These are phyloP conservation scores for Ispidina lecontei DNA, from an alignment of 2,797 vertebrate genomes.

Conservation along the genomic window DNA sequence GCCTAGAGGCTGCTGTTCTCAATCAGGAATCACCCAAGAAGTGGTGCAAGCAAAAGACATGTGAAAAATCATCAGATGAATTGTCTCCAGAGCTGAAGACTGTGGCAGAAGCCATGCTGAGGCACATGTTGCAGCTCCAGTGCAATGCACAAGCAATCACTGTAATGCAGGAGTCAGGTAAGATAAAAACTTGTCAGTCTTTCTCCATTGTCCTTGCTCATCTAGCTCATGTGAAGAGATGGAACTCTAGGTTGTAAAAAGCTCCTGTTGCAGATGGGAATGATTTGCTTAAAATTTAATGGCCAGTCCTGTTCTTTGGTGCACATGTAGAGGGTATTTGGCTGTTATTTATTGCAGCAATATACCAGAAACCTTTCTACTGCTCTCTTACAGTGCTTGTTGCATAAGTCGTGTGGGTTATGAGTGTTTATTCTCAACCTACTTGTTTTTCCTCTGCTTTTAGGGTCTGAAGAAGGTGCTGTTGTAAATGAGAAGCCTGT, in stretches of 20 bases:
- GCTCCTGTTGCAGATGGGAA: not conserved
- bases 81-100: conserved; percentile 70
- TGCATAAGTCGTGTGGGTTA: not conserved
- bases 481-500: conserved; percentile 82
- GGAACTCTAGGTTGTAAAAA: not conserved
- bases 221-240: not conserved
- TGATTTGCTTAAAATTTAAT: not conserved
- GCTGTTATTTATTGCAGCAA: not conserved
- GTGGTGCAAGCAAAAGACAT: not conserved
- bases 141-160: conserved; percentile 92
- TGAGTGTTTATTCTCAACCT: conserved; percentile 18
- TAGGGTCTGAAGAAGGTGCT: conserved; percentile 74
- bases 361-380: not conserved
- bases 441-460: not conserved
- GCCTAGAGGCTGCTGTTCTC: conserved; percentile 42
- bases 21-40: not conserved
- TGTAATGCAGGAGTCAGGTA: conserved; percentile 83
- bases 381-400: not conserved
- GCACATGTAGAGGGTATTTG: not conserved
- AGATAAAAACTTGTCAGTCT: not conserved
- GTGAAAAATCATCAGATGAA: not conserved
- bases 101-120: conserved; percentile 87
- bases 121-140: conserved; percentile 90
- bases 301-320: not conserved
- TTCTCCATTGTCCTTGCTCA: not conserved